A percentile compares a stretch with the other conserved stretches of the same genome.
These are phyloP conservation scores for Crenichthys baileyi DNA, from an alignment of 2,797 vertebrate genomes.

Conservation along the genomic window DNA sequence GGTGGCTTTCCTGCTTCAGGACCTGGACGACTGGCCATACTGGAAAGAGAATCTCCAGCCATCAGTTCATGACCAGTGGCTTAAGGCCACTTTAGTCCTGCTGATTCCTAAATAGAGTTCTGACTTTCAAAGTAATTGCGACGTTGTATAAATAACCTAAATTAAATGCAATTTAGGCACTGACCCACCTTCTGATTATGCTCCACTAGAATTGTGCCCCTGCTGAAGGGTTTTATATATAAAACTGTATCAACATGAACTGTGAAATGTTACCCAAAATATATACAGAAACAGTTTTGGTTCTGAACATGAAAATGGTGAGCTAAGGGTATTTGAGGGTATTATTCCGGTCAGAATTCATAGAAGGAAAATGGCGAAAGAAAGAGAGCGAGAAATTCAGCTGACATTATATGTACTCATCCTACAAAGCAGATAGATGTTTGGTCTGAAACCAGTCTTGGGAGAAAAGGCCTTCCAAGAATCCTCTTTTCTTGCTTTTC, in stretches of 20 bases:
- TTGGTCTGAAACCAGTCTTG: conserved; percentile 57
- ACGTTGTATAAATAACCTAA: neutral
- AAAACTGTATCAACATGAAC: neutral
- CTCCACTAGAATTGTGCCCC: too few relatives aligned
- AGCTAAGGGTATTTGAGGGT: conserved; percentile 54
- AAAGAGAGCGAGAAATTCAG: conserved; percentile 46
- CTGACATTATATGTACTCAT: conserved; percentile 64
- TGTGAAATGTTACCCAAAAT: conserved; percentile 6
- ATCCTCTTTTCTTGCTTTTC: conserved; percentile 42
- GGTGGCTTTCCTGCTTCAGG: neutral
- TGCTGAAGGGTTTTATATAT: neutral
- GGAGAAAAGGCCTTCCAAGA: conserved; percentile 67
- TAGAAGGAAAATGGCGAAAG: conserved; percentile 25
- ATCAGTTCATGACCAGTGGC: neutral
- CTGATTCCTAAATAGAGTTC: neutral
- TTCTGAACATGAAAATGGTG: conserved; percentile 41
- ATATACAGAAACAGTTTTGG: conserved; percentile 19
- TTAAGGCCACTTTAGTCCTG: neutral
- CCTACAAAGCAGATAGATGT: conserved; percentile 38
- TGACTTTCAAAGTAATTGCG: neutral
- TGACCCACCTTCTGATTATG: neutral
- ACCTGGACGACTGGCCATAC: neutral
- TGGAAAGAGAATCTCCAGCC: neutral
- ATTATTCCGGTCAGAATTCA: conserved; percentile 46
- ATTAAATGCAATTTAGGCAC: neutral